phyloP scores from a whole-genome alignment of 2,113 vertebrate genomes.

The Notothenia rossii region DNA sequence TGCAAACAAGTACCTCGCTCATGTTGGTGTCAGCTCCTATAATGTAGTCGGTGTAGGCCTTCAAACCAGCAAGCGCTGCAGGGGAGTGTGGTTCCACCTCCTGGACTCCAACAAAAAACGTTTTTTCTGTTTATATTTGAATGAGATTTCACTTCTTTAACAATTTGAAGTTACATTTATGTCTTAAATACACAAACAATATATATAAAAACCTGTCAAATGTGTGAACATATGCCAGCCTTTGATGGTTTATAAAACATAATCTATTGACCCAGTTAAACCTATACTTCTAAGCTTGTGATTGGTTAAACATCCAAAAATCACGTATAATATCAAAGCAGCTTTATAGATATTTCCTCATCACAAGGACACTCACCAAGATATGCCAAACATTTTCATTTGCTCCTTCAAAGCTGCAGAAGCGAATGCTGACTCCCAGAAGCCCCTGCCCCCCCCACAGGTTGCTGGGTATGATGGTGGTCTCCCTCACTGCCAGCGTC shows the following conservation, averaged over 20 bases:
- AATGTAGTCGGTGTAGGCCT: constrained; percentile 93
- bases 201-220: too few relatives aligned
- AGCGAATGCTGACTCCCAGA: constrained; percentile 96
- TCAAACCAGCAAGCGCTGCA: constrained; percentile 92
- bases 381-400: constrained; percentile 99
- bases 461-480: constrained; percentile 92
- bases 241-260: too few relatives aligned
- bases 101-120: constrained; percentile 74
- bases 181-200: too few relatives aligned
- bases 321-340: neutral
- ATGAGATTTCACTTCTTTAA: too few relatives aligned
- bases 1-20: constrained; percentile 85
- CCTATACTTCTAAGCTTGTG: neutral
- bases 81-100: constrained; percentile 97
- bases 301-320: neutral
- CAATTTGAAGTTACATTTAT: too few relatives aligned
- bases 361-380: constrained; percentile 85
- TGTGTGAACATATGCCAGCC: neutral
- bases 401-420: constrained; percentile 96
- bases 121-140: too few relatives aligned
- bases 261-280: neutral
- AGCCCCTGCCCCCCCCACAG: constrained; percentile 97
- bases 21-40: constrained; percentile 94
- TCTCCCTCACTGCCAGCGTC: constrained; percentile 92
- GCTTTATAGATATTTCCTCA: neutral